Percentiles rank a stretch among this genome's conserved stretches.
Conservation (phyloP, 2,113 vertebrate species). For the Oostethus manadensis region DNA sequence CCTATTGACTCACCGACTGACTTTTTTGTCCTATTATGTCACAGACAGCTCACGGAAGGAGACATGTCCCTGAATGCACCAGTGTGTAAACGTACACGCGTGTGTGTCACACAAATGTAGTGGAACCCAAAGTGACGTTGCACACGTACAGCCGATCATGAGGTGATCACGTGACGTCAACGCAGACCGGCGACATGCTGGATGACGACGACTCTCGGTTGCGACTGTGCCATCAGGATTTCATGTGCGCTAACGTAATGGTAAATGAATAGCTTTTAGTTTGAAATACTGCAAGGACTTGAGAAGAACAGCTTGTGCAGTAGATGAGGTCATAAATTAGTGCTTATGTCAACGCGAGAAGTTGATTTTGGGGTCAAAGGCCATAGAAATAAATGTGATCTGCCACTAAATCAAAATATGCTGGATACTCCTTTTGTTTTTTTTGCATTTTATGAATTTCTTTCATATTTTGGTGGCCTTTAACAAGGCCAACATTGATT, state of each 20-base stretch:
- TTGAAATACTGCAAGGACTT: no score
- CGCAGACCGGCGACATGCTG: constrained; percentile 56
- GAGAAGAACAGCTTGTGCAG: no score
- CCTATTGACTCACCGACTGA: constrained; percentile 1
- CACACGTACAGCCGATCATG: constrained; percentile 64
- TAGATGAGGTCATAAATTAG: no score
- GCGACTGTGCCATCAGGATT: constrained; percentile 78
- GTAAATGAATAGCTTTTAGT: constrained; percentile 57
- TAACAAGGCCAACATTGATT: no score
- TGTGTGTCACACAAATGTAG: background rate
- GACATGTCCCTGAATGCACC: constrained; percentile 75
- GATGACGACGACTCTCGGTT: constrained; percentile 70
- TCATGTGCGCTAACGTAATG: constrained; percentile 67
- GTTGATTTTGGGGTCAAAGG: no score
- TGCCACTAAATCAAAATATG: no score
- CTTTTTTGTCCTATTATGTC: background rate
- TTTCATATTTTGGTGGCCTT: no score
- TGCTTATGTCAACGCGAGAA: no score
- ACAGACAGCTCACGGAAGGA: constrained; percentile 75
- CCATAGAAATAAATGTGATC: no score
- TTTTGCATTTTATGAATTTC: no score
- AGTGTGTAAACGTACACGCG: constrained; percentile 66
- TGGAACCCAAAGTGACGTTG: no score
- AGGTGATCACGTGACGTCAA: constrained; percentile 72
- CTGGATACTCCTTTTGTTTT: no score